Conservation (phyloP, 2,113 vertebrate genomes). For the Mus spicilegus region DNA sequence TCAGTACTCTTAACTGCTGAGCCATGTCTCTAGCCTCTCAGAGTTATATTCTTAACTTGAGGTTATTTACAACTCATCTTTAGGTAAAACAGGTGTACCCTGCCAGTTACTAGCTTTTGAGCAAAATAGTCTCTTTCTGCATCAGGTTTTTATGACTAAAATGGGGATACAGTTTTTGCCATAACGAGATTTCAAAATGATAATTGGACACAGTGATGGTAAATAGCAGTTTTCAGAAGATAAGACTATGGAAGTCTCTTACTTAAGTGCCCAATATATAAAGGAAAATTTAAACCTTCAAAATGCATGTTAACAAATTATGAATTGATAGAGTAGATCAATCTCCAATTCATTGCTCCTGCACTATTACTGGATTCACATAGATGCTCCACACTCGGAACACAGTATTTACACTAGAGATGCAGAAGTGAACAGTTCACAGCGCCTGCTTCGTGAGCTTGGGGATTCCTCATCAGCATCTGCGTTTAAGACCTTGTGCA, state of each 20-base stretch:
- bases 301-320: neutral
- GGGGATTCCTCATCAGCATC: neutral
- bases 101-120: constrained; percentile 19
- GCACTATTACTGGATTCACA: neutral
- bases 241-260: constrained; percentile 34
- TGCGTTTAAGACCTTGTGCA: neutral
- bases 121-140: constrained; percentile 15
- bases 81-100: constrained; percentile 36
- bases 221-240: neutral
- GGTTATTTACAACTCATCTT: constrained; percentile 29
- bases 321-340: constrained; percentile 16
- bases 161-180: constrained; percentile 20
- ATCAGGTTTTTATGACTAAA: constrained; percentile 27
- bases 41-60: neutral
- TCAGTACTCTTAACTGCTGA: no score
- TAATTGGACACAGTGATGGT: constrained; percentile 37
- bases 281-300: constrained; percentile 17
- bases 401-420: neutral
- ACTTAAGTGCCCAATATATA: neutral
- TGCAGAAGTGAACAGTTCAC: neutral
- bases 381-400: neutral
- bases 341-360: neutral
- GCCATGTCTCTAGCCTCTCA: neutral
- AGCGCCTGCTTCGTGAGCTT: neutral
- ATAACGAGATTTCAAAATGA: constrained; percentile 22